phyloP scores from a whole-genome alignment of 1,140 invertebrate species.

The Atta texana region DNA sequence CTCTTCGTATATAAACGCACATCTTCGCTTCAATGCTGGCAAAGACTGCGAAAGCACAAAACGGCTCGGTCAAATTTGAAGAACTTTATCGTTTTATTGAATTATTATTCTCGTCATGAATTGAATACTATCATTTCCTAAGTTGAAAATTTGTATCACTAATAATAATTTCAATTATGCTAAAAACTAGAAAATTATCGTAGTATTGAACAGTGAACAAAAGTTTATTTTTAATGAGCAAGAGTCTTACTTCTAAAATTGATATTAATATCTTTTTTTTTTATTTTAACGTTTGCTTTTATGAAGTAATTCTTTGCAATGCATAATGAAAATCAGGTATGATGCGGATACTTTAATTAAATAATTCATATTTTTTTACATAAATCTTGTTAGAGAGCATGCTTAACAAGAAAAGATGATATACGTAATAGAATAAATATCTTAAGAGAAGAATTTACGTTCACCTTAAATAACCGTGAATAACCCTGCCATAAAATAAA shows the following conservation, averaged over 20 bases:
- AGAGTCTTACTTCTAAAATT: background rate
- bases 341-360: background rate
- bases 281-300: background rate
- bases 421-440: conserved; percentile 8
- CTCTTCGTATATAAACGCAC: conserved; percentile 15
- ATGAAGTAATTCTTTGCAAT: background rate
- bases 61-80: background rate
- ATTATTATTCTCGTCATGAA: conserved; percentile 25
- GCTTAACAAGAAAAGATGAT: background rate
- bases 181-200: background rate
- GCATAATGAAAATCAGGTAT: background rate
- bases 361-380: background rate
- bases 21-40: conserved; percentile 7
- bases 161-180: background rate
- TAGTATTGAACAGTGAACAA: background rate
- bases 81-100: conserved; percentile 32
- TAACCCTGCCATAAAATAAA: background rate
- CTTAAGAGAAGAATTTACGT: background rate
- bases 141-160: background rate
- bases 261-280: background rate
- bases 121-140: background rate
- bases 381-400: background rate
- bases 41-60: conserved; percentile 32
- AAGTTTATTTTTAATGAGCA: background rate
- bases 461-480: background rate